Conservation (phyloP, 1,140 invertebrate species). For the Heterodera schachtii region DNA sequence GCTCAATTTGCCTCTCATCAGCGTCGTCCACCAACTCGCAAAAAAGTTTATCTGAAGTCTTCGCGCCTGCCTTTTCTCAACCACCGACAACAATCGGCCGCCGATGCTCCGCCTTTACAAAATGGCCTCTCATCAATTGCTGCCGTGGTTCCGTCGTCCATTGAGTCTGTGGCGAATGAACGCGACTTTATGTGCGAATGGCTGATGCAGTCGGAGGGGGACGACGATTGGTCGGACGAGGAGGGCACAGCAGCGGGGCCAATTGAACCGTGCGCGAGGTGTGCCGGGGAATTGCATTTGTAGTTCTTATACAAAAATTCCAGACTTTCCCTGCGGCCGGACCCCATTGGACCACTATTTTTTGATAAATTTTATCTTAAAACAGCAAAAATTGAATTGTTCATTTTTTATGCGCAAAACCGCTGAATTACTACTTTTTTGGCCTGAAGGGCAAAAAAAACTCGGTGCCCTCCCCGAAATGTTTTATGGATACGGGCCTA, state of each 20-base stretch:
- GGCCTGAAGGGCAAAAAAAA: too few species aligned
- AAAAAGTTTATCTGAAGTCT: constrained; percentile 3
- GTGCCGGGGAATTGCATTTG: background rate
- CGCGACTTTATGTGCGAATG: constrained; percentile 30
- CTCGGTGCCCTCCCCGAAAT: too few species aligned
- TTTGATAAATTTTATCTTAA: too few species aligned
- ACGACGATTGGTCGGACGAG: constrained; percentile 19
- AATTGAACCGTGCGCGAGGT: constrained; percentile 32
- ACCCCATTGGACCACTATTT: constrained; percentile 17
- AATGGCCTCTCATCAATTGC: background rate
- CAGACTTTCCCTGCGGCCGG: background rate
- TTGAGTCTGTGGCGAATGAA: background rate
- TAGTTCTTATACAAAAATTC: too few species aligned
- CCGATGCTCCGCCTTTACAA: background rate
- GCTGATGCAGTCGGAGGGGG: constrained; percentile 22
- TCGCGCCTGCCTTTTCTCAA: background rate
- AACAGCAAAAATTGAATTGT: too few species aligned
- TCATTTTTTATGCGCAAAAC: too few species aligned
- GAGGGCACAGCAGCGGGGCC: background rate
- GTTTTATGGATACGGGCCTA: too few species aligned
- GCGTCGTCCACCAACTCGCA: background rate
- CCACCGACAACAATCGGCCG: background rate
- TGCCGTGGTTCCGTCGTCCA: background rate
- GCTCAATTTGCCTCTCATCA: background rate
- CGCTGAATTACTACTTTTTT: too few species aligned